These are phyloP conservation scores for Andrena minutula DNA, from an alignment of 2,888 invertebrate species.

Conservation along the genomic window DNA sequence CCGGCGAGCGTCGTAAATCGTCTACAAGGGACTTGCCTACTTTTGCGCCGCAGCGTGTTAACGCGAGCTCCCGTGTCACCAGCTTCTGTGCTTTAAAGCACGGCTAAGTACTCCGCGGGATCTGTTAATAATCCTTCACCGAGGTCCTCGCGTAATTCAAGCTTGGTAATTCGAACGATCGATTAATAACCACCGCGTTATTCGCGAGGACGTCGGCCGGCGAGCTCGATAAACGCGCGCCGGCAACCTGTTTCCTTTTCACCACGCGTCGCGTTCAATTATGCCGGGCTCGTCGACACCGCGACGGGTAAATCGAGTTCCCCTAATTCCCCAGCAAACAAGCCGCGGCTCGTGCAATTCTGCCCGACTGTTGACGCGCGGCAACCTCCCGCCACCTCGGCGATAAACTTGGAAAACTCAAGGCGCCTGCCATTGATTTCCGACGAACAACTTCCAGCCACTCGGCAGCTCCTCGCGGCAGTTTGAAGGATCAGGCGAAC, in stretches of 20 bases:
- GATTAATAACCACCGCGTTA: not conserved
- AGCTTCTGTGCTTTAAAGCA: not conserved
- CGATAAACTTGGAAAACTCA: not conserved
- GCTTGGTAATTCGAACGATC: too few species aligned
- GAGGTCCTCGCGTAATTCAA: too few species aligned
- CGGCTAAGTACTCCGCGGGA: too few species aligned
- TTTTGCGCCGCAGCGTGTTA: not conserved
- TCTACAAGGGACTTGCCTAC: not conserved
- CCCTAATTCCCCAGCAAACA: constrained; percentile 28
- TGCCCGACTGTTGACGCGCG: not conserved
- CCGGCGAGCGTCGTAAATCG: constrained; percentile 7
- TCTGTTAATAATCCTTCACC: too few species aligned
- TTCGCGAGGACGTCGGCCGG: not conserved
- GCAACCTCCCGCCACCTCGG: not conserved
- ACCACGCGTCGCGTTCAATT: constrained; percentile 20
- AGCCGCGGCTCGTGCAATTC: not conserved
- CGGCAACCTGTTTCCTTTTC: constrained; percentile 36
- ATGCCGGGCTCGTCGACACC: constrained; percentile 20
- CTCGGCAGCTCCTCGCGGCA: too few species aligned
- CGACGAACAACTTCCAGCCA: too few species aligned
- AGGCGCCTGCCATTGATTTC: too few species aligned
- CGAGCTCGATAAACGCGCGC: constrained; percentile 9
- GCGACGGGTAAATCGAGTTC: constrained; percentile 14
- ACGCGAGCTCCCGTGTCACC: not conserved
- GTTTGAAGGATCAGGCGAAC: too few species aligned